phyloP scores from a whole-genome alignment of 2,113 vertebrate genomes.

The Otocyon megalotis region DNA sequence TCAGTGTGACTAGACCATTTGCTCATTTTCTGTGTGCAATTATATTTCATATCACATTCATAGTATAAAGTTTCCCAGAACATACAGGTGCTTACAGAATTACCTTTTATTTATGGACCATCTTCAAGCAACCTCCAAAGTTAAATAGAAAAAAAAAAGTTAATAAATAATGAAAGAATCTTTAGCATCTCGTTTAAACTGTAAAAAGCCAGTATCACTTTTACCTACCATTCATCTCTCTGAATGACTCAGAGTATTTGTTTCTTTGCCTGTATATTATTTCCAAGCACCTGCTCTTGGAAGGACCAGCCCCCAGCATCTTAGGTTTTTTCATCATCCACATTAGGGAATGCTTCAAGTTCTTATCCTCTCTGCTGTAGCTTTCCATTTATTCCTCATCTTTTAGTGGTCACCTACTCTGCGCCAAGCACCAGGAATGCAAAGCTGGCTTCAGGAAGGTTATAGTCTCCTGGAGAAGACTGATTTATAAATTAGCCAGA shows the following conservation, averaged over 20 bases:
- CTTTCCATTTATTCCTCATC: background rate
- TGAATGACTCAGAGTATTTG: background rate
- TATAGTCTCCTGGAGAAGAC: background rate
- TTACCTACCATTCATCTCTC: background rate
- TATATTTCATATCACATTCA: background rate
- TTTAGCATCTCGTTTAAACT: background rate
- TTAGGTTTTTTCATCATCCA: background rate
- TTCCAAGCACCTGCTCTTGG: background rate
- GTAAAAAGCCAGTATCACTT: background rate
- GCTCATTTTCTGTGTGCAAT: background rate
- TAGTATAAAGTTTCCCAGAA: conserved; percentile 24
- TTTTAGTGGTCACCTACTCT: background rate
- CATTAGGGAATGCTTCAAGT: background rate
- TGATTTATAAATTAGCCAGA: background rate
- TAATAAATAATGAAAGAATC: background rate
- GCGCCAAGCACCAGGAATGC: background rate
- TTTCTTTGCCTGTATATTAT: conserved; percentile 11
- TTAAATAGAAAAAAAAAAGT: background rate
- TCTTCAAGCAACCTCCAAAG: conserved; percentile 33
- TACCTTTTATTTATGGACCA: background rate
- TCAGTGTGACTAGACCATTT: too few species aligned
- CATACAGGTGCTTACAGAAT: background rate
- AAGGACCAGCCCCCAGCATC: background rate
- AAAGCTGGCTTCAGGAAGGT: background rate
- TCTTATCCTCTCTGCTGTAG: background rate